A percentile compares a stretch with the other conserved stretches of the same genome.
phyloP scores from a whole-genome alignment of 1,140 invertebrate genomes.

The Ptiloglossa arizonensis region DNA sequence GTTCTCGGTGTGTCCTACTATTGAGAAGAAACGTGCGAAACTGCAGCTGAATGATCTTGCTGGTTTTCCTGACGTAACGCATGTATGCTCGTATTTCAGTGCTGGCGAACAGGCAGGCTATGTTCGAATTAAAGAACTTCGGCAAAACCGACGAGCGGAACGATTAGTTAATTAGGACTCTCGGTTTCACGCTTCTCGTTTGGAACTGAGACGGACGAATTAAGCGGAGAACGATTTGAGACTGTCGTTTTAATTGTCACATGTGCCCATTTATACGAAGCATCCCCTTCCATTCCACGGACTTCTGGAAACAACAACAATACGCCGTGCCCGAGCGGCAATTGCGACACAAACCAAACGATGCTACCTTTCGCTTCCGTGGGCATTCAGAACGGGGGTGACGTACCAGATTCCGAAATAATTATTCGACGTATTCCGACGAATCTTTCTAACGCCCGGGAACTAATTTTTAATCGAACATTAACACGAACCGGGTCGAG shows the following conservation, averaged over 20 bases:
- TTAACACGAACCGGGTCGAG: too few species aligned
- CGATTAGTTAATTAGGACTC: slow-evolving; percentile 21
- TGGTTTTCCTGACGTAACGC: slow-evolving; percentile 80
- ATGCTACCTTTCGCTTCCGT: background rate
- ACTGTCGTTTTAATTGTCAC: slow-evolving; percentile 77
- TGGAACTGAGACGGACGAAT: slow-evolving; percentile 32
- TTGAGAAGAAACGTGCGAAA: slow-evolving; percentile 80
- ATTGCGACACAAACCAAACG: background rate
- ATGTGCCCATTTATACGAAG: slow-evolving; percentile 72
- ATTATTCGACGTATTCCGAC: too few species aligned
- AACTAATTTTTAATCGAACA: too few species aligned
- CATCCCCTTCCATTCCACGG: slow-evolving; percentile 58
- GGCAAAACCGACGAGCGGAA: background rate
- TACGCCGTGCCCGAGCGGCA: background rate
- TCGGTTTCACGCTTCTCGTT: slow-evolving; percentile 12
- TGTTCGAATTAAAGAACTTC: background rate
- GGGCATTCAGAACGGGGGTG: too few species aligned
- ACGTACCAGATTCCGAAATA: too few species aligned
- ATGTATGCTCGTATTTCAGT: slow-evolving; percentile 70
- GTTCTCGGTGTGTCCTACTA: background rate
- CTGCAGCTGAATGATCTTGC: slow-evolving; percentile 83
- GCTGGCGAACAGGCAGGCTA: background rate
- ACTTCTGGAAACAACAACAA: slow-evolving; percentile 47
- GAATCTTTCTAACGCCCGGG: too few species aligned
- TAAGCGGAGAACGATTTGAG: slow-evolving; percentile 64